phyloP scores from a whole-genome alignment of 2,888 invertebrate genomes.

The Chrysolina haemoptera region DNA sequence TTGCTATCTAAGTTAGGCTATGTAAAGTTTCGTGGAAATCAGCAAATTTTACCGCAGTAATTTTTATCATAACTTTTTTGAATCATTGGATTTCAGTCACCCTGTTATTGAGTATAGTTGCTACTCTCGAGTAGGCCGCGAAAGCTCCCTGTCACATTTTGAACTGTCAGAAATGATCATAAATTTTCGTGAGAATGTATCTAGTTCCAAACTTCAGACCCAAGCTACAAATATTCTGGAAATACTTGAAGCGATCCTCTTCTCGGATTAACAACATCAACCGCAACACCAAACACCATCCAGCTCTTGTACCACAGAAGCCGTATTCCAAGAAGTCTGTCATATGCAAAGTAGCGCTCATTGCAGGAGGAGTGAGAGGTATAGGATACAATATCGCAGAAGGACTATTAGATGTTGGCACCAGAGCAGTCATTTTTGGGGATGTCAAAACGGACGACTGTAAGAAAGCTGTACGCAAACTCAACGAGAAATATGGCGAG shows the following conservation, averaged over 20 bases:
- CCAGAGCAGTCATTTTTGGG: conserved; percentile 65
- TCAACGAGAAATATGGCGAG: conserved; percentile 68
- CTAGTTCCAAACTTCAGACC: conserved; percentile 17
- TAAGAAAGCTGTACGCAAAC: conserved; percentile 65
- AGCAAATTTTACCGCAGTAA: too few species aligned
- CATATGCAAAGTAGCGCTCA: conserved; percentile 75
- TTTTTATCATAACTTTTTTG: background rate
- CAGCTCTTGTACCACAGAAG: background rate
- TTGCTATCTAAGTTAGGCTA: too few species aligned
- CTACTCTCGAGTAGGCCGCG: background rate
- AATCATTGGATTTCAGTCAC: background rate
- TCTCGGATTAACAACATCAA: background rate
- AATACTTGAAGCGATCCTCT: background rate
- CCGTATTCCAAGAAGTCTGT: conserved; percentile 21
- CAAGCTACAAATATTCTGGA: background rate
- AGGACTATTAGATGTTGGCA: conserved; percentile 78
- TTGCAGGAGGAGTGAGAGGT: conserved; percentile 80
- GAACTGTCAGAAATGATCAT: background rate
- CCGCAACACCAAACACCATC: conserved; percentile 8
- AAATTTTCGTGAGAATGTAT: conserved; percentile 25
- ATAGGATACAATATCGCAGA: conserved; percentile 78
- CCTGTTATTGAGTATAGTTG: background rate
- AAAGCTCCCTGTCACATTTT: background rate
- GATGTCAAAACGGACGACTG: conserved; percentile 67
- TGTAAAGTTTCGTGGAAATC: too few species aligned